Evolutionary conservation across 1,140 invertebrate genomes (phyloP), one percentile per base, ranked within the genome.

Genomic region (Zaprionus ornatus): DNA sequence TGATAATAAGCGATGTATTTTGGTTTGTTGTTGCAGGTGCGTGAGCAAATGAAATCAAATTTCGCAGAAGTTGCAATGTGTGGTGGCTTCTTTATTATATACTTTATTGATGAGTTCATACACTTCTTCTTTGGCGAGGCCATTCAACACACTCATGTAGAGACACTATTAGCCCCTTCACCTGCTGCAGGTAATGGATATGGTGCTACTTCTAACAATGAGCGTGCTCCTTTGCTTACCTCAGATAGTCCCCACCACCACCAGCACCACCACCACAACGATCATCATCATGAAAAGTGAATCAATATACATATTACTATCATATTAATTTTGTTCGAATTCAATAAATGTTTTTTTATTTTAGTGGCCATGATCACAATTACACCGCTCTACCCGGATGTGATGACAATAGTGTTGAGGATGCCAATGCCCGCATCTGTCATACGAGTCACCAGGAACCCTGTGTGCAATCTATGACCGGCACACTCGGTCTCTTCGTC

Each of bases 51-150:
- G 29, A 91, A 83, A 42, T 88, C 94, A 1, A 71, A 94, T 25
- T 94, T 95, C 74, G 94, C 96, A 0, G 97, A 97, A 88, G 86
- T 97, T 10, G 84, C 95, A 0, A 94, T 97, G 37, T 97, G 96
- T 76, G 91, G 93, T 15, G 97, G 97, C 1, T 97, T 97, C 91
- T 97, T 97, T 63, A 74, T 97, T 0, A 94, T 98, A 0, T 97
- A 97, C 81, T 92, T 97, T 15, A 93, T 97, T 10, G 97, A 98
- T 85, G 97, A 97, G 90, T 92, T 95, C 15, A 94, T 96, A 4
- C 95, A 96, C 91, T 94, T 94, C 70, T 94, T 95, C 69, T 95
- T 95, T 69, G 94, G 93, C 10, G 92, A 92, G 72, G 90, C 90
- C 19, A 91, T 92, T 17, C 91, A 92, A 56, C 92, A 92, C 65